Base-by-base conservation (phyloP, 1,140 invertebrate genomes). In the Cryptotermes secundus region DNA sequence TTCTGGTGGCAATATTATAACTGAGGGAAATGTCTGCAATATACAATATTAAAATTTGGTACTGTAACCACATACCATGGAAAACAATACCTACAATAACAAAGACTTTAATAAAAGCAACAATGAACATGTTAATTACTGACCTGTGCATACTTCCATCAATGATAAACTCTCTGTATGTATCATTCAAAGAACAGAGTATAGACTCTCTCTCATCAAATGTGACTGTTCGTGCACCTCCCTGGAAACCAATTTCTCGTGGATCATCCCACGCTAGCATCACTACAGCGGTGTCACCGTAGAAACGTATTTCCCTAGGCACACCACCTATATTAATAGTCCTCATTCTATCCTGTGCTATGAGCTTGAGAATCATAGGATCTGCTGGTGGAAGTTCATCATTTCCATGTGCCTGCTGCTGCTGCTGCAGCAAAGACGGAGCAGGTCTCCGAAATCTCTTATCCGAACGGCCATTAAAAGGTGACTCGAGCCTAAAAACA, bases 301-400 rank as follows among this genome's bases (percentile, higher is more conserved):
- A 97, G 86, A 96, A 96, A 79, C 96, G 92, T 79, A 99, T 95
- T 88, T 97, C 96, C 87, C 96, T 92, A 0, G 94, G 93, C 42
- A 95, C 89, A 6, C 94, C 94, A 88, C 98, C 97, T 83, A 98
- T 97, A 65, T 94, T 93, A 38, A 98, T 97, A n/a, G 94, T 94
- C 85, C 94, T 93, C 86, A 94, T 94, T 0, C 93, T 92, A 87
- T 95, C 94, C 83, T 92, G 90, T 38, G 92, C 90, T 22, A 94
- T 93, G 82, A 92, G 92, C 34, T 94, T 92, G 3, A 95, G 83
- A 0, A 94, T 87, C 86, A 89, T 89, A 24, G 90, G 89, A 88
- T 94, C 92, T 1, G 92, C 91, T 2, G 90, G 89, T 7, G 93
- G 93, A 31, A 92, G 86, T 85, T 93, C 91, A 53, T 80, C 59